phyloP scores from a whole-genome alignment of 2,113 vertebrate species.

The Hypomesus transpacificus region DNA sequence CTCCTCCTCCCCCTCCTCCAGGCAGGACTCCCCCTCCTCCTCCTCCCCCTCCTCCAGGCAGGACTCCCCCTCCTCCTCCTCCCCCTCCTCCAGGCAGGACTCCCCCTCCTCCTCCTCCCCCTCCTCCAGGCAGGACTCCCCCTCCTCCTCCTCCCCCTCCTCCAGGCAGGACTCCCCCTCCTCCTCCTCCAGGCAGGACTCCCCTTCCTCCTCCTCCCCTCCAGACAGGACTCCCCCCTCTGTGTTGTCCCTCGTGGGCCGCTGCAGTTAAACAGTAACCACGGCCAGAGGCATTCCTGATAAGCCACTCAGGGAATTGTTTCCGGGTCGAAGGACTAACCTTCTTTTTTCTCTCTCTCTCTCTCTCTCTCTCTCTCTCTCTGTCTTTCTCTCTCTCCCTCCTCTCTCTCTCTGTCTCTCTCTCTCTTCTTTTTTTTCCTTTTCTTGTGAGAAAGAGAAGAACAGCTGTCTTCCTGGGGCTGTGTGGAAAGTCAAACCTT shows the following conservation, averaged over 20 bases:
- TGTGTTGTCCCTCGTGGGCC: constrained; percentile 25
- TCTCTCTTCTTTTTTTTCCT: neutral
- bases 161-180: neutral
- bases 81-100: too few species aligned
- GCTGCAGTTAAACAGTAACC: constrained; percentile 65
- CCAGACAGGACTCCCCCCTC: constrained; percentile 3
- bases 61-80: too few species aligned
- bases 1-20: too few species aligned
- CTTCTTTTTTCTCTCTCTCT: constrained; percentile 19
- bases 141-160: neutral
- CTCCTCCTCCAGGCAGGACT: neutral
- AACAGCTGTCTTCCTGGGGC: constrained; percentile 59
- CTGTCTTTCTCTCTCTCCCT: constrained; percentile 4
- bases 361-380: neutral
- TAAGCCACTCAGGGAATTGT: constrained; percentile 65
- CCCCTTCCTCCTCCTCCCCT: neutral
- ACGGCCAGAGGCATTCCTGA: constrained; percentile 61
- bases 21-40: too few species aligned
- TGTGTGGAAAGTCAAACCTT: constrained; percentile 18
- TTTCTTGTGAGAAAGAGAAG: constrained; percentile 39
- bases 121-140: neutral
- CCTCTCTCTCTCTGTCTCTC: neutral
- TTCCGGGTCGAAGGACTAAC: constrained; percentile 66
- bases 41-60: too few species aligned
- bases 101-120: neutral